phyloP scores from a whole-genome alignment of 2,888 invertebrate species.

The Ganaspis brasiliensis region DNA sequence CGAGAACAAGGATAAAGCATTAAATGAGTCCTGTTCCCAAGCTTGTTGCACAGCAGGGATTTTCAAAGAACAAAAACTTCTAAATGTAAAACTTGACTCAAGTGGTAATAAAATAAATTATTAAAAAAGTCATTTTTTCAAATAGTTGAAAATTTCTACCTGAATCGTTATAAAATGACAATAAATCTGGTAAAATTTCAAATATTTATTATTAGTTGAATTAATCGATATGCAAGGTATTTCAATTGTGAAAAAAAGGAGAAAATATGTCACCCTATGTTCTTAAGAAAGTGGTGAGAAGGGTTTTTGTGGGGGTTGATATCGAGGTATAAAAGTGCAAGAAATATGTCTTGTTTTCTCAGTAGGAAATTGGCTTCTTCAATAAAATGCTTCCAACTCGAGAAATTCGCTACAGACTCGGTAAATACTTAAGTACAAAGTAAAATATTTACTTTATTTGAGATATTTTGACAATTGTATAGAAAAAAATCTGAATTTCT shows the following conservation, averaged over 20 bases:
- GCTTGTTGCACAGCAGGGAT: conserved; percentile 54
- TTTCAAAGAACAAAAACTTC: conserved; percentile 44
- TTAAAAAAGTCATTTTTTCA: background rate
- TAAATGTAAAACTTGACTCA: conserved; percentile 45
- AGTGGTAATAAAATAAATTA: background rate
- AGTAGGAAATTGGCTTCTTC: conserved; percentile 24
- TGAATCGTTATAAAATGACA: too few species aligned
- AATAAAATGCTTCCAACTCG: conserved; percentile 18
- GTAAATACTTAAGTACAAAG: background rate
- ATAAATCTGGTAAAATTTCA: too few species aligned
- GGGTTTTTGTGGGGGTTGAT: conserved; percentile 23
- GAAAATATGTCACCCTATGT: conserved; percentile 16
- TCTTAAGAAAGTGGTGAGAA: background rate
- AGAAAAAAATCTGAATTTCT: conserved; percentile 10
- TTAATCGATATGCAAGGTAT: too few species aligned
- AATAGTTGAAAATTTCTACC: too few species aligned
- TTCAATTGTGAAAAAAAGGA: background rate
- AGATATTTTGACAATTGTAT: background rate
- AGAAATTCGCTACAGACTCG: conserved; percentile 31
- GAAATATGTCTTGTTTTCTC: conserved; percentile 8
- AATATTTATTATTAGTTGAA: too few species aligned
- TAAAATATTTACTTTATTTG: background rate
- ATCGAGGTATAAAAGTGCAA: conserved; percentile 35
- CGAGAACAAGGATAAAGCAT: conserved; percentile 54
- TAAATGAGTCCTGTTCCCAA: conserved; percentile 51